A percentile compares a stretch with the other conserved stretches of the same genome.
These are phyloP conservation scores for Muscicapa adusta DNA, from an alignment of 2,113 vertebrate species.

Conservation along the genomic window DNA sequence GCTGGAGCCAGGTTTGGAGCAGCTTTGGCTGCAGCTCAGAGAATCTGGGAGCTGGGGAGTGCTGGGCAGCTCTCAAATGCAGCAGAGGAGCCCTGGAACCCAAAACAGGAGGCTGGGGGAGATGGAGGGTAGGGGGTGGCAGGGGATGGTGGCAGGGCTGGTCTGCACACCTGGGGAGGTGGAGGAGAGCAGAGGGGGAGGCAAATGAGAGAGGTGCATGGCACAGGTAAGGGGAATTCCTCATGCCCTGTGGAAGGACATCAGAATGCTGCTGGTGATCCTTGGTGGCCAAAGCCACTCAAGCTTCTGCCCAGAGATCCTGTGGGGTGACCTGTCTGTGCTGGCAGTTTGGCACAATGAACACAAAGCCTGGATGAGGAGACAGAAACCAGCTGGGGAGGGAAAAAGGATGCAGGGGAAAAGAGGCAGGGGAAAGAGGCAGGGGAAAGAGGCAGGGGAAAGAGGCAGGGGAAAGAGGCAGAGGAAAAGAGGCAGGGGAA, in stretches of 20 bases:
- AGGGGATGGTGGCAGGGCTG: not conserved
- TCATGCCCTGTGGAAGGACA: fast-evolving
- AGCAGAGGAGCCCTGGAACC: not conserved
- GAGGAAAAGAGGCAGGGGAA: too few relatives aligned
- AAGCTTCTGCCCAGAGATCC: not conserved
- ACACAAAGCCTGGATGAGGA: not conserved
- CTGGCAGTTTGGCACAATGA: not conserved
- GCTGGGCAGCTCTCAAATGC: too few relatives aligned
- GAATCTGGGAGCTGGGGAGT: not conserved
- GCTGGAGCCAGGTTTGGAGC: not conserved
- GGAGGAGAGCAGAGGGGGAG: not conserved
- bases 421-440: too few relatives aligned
- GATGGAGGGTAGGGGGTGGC: not conserved
- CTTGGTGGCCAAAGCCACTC: not conserved
- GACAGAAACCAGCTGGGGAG: not conserved
- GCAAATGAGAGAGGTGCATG: fast-evolving
- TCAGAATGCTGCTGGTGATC: not conserved
- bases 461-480: too few relatives aligned
- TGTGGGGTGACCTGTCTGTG: not conserved
- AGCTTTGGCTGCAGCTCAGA: not conserved
- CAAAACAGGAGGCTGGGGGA: not conserved
- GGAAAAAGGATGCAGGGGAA: too few relatives aligned
- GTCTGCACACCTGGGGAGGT: not conserved
- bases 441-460: too few relatives aligned
- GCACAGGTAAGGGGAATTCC: not conserved